A percentile compares a stretch with the other conserved stretches of the same genome.
Conservation (phyloP, 2,888 invertebrate genomes). For the Dendrolimus houi region DNA sequence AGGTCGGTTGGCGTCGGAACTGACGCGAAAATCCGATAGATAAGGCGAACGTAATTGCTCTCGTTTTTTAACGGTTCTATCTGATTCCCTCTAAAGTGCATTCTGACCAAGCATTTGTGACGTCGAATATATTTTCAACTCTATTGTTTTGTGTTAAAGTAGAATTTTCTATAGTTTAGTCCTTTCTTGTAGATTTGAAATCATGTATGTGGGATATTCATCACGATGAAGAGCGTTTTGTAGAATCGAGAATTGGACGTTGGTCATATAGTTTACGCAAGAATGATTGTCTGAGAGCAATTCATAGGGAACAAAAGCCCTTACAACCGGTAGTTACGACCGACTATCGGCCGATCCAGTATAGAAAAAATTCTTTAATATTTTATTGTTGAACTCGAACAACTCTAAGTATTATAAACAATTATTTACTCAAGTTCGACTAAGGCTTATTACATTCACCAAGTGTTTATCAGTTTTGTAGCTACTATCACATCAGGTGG, state of each 20-base stretch:
- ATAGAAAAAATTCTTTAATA: no score
- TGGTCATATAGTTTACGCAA: constrained; percentile 56
- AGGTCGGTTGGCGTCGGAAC: constrained; percentile 33
- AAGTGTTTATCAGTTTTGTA: no score
- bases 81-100: constrained; percentile 48
- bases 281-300: constrained; percentile 57
- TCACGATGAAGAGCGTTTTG: constrained; percentile 70
- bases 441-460: no score
- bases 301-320: constrained; percentile 9
- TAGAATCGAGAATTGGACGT: constrained; percentile 63
- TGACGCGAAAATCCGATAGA: constrained; percentile 41
- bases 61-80: constrained; percentile 69
- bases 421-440: no score
- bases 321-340: no score
- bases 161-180: constrained; percentile 10
- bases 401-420: no score
- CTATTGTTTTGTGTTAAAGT: constrained; percentile 14
- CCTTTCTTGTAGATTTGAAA: constrained; percentile 18
- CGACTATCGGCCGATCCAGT: no score
- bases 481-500: no score
- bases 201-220: constrained; percentile 50
- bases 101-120: constrained; percentile 36
- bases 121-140: constrained; percentile 18
- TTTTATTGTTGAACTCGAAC: no score
- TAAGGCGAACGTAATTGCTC: constrained; percentile 64